These are phyloP conservation scores for Sula dactylatra DNA, from an alignment of 2,113 vertebrate species.

Conservation along the genomic window DNA sequence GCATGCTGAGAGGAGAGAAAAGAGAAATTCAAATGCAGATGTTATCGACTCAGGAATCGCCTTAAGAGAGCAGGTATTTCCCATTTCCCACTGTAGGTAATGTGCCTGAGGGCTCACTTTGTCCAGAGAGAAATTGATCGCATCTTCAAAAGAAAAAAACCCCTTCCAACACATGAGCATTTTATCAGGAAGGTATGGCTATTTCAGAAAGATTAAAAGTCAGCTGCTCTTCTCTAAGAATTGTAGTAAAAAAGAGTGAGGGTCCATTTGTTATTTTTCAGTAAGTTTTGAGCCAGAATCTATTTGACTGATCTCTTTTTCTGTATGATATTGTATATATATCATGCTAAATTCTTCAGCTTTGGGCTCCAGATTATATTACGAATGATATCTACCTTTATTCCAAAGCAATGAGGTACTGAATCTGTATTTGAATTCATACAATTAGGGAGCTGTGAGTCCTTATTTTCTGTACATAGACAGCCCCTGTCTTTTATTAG, in stretches of 20 bases:
- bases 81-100: neutral
- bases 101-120: neutral
- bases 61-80: neutral
- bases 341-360: neutral
- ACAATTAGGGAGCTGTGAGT: constrained; percentile 2
- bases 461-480: neutral
- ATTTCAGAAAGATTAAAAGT: neutral
- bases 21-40: neutral
- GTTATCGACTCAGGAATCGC: neutral
- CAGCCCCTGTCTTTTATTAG: neutral
- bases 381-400: neutral
- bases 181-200: neutral
- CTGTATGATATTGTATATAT: neutral
- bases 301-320: neutral
- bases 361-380: neutral
- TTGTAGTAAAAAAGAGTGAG: neutral
- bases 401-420: neutral
- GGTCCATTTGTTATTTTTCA: neutral
- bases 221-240: neutral
- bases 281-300: neutral
- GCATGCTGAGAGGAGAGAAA: neutral
- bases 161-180: neutral
- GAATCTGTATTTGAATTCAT: neutral
- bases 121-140: neutral
- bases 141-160: neutral